These are phyloP conservation scores for Chaetorhynchus papuensis DNA, from an alignment of 2,113 vertebrate species.

Conservation along the genomic window DNA sequence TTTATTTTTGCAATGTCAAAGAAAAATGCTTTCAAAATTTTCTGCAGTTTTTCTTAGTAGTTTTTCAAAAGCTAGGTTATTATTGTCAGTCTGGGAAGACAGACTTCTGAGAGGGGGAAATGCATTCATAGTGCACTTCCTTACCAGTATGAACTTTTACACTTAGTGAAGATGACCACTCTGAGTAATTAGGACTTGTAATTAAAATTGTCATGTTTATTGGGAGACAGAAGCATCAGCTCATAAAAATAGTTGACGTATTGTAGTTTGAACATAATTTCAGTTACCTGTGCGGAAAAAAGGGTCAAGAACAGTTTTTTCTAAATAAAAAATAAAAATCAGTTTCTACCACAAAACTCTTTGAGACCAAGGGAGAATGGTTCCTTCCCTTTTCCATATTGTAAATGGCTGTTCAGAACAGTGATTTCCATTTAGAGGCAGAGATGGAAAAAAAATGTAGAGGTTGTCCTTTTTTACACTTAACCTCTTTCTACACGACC, in stretches of 20 bases:
- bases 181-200: neutral
- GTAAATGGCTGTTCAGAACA: neutral
- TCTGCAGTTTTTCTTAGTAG: neutral
- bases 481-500: neutral
- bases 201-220: neutral
- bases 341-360: neutral
- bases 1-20: neutral
- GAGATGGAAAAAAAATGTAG: neutral
- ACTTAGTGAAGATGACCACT: neutral
- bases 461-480: neutral
- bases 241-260: neutral
- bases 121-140: neutral
- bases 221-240: neutral
- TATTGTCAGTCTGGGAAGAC: neutral
- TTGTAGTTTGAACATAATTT: neutral
- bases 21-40: neutral
- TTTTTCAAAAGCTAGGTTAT: neutral
- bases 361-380: neutral
- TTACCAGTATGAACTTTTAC: neutral
- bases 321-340: neutral
- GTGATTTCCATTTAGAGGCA: neutral
- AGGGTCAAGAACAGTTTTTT: neutral
- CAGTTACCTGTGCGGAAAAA: neutral
- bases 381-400: neutral
- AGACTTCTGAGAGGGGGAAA: neutral